phyloP scores from a whole-genome alignment of 1,140 invertebrate genomes.

The Aphidius ervi region DNA sequence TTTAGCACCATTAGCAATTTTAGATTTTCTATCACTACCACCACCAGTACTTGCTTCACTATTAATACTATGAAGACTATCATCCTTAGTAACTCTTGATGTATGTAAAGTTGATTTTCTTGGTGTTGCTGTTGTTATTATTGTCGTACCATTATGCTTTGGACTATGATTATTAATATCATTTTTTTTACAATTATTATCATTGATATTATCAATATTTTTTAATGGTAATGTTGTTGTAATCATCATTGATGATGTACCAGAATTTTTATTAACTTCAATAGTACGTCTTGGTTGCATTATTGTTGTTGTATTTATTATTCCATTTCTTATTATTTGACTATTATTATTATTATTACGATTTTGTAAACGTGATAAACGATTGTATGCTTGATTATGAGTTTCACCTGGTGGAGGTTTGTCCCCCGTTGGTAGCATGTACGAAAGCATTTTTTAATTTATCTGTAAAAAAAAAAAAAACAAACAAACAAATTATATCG shows the following conservation, averaged over 20 bases:
- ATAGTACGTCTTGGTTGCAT: neutral
- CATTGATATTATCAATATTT: conserved; percentile 20
- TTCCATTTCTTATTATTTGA: conserved; percentile 22
- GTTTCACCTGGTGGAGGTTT: conserved; percentile 48
- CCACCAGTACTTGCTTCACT: conserved; percentile 46
- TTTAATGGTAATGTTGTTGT: conserved; percentile 27
- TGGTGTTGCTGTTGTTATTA: conserved; percentile 24
- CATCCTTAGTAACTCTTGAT: conserved; percentile 46
- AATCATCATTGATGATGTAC: conserved; percentile 33
- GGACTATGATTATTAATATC: conserved; percentile 34
- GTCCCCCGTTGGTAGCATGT: conserved; percentile 52
- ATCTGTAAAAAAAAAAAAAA: conserved; percentile 13
- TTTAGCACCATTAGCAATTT: conserved; percentile 51
- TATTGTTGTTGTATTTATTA: neutral
- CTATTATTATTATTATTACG: conserved; percentile 5
- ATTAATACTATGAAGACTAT: conserved; percentile 50
- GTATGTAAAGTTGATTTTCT: conserved; percentile 46
- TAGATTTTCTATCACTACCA: conserved; percentile 47
- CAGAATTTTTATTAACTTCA: conserved; percentile 6
- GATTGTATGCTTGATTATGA: conserved; percentile 24
- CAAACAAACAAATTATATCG: neutral
- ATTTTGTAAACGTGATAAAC: conserved; percentile 18
- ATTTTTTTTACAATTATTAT: conserved; percentile 8
- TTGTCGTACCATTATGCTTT: conserved; percentile 40
- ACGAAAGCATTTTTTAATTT: conserved; percentile 46